Evolutionary conservation across 2,888 invertebrate genomes (phyloP).

Genomic region (Xestia xanthographa): DNA sequence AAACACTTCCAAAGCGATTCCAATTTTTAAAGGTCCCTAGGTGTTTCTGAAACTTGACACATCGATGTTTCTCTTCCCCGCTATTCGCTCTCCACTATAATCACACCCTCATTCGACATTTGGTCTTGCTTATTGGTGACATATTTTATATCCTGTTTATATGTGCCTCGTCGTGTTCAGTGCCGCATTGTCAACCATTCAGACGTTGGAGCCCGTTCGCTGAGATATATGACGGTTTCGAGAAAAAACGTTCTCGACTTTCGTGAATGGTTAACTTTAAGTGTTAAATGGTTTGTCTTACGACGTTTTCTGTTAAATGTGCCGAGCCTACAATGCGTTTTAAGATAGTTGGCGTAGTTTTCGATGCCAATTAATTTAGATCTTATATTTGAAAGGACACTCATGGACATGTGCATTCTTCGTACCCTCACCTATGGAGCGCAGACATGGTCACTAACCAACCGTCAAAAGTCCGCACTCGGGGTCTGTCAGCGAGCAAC

Average conservation of each 20-base stretch:
- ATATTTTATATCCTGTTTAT: constrained; percentile 84
- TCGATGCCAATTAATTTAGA: not conserved
- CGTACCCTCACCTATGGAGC: too few species aligned
- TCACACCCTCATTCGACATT: constrained; percentile 68
- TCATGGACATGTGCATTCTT: too few species aligned
- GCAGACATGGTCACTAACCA: too few species aligned
- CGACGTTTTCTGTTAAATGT: not conserved
- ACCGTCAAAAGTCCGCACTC: too few species aligned
- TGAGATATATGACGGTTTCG: constrained; percentile 70
- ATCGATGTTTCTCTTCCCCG: constrained; percentile 5
- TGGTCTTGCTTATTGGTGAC: constrained; percentile 79
- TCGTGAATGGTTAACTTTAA: constrained; percentile 40
- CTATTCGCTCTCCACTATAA: constrained; percentile 16
- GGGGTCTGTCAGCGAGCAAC: too few species aligned
- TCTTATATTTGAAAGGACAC: not conserved
- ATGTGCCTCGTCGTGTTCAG: constrained; percentile 68
- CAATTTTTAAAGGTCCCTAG: not conserved
- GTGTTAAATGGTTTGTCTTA: constrained; percentile 24
- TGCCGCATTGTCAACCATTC: constrained; percentile 76
- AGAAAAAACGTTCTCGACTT: constrained; percentile 42
- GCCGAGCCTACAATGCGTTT: not conserved
- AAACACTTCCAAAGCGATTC: not conserved
- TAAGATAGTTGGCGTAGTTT: too few species aligned
- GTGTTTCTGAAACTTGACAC: not conserved
- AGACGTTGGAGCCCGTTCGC: constrained; percentile 64